phyloP scores from a whole-genome alignment of 2,797 vertebrate genomes.

The Sebastiscus albofasciatus region DNA sequence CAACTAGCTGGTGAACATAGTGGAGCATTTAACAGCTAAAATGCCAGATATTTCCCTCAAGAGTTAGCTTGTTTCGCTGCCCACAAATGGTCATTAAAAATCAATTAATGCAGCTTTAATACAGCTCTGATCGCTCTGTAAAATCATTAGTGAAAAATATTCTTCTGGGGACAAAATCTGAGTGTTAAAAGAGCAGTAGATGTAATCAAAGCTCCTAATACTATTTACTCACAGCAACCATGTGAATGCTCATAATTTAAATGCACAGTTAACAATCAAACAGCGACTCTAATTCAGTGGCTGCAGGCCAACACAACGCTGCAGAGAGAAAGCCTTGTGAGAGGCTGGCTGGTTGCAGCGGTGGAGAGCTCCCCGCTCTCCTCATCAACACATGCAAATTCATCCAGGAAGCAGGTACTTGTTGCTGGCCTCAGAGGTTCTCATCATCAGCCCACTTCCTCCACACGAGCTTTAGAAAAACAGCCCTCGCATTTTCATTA shows the following conservation, averaged over 20 bases:
- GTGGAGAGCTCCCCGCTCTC: conserved; percentile 19
- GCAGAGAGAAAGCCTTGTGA: conserved; percentile 6
- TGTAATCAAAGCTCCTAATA: background rate
- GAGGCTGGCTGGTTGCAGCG: background rate
- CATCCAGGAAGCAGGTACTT: conserved; percentile 53
- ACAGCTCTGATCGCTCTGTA: background rate
- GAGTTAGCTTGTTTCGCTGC: background rate
- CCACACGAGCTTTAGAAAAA: background rate
- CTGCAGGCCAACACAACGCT: background rate
- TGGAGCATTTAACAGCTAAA: background rate
- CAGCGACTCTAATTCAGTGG: background rate
- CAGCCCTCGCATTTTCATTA: conserved; percentile 32
- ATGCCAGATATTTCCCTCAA: background rate
- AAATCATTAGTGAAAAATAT: background rate
- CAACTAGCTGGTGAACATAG: background rate
- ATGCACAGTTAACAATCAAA: background rate
- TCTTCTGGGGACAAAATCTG: background rate
- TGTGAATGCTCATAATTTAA: background rate
- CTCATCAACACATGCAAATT: conserved; percentile 61
- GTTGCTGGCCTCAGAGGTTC: conserved; percentile 21
- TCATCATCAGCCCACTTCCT: conserved; percentile 24
- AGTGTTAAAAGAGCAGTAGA: background rate
- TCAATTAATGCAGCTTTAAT: background rate
- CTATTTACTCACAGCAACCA: background rate
- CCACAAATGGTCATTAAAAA: background rate